Evolutionary conservation across 2,113 vertebrate genomes (phyloP).

Genomic region (Calonectris borealis): DNA sequence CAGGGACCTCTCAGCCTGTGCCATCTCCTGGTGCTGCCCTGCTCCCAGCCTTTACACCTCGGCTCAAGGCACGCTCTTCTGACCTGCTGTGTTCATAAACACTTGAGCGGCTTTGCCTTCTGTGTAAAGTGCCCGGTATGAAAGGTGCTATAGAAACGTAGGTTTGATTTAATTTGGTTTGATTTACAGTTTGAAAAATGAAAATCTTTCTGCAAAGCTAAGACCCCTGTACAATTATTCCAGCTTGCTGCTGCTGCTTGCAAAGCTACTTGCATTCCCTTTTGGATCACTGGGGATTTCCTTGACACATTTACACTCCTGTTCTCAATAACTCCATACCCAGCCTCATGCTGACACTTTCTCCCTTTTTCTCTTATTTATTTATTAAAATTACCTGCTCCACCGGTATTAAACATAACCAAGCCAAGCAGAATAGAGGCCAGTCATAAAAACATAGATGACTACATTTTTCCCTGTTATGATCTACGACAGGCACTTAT

Average conservation of each 20-base stretch:
- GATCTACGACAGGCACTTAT: not conserved
- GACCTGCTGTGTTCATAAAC: not conserved
- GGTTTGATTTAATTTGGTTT: slow-evolving; percentile 38
- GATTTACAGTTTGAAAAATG: slow-evolving; percentile 53
- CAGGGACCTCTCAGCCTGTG: not conserved
- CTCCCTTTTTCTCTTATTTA: not conserved
- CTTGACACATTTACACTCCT: slow-evolving; percentile 60
- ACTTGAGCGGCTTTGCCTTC: not conserved
- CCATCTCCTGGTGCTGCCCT: not conserved
- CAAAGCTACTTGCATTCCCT: slow-evolving; percentile 57
- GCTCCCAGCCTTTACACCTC: not conserved
- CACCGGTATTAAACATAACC: slow-evolving; percentile 35
- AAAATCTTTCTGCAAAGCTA: slow-evolving; percentile 32
- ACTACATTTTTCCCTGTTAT: not conserved
- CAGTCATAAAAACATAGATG: not conserved
- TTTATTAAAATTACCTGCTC: slow-evolving; percentile 45
- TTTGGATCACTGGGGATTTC: slow-evolving; percentile 53
- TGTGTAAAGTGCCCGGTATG: not conserved
- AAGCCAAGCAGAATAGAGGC: not conserved
- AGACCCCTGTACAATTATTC: slow-evolving; percentile 36
- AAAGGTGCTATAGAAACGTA: slow-evolving; percentile 10
- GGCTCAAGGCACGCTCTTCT: not conserved
- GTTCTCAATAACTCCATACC: slow-evolving; percentile 23
- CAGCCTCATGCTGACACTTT: slow-evolving; percentile 22
- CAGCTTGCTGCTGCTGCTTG: slow-evolving; percentile 24